Evolutionary conservation across 2,888 invertebrate genomes (phyloP).

Genomic region (Odontothrips loti): DNA sequence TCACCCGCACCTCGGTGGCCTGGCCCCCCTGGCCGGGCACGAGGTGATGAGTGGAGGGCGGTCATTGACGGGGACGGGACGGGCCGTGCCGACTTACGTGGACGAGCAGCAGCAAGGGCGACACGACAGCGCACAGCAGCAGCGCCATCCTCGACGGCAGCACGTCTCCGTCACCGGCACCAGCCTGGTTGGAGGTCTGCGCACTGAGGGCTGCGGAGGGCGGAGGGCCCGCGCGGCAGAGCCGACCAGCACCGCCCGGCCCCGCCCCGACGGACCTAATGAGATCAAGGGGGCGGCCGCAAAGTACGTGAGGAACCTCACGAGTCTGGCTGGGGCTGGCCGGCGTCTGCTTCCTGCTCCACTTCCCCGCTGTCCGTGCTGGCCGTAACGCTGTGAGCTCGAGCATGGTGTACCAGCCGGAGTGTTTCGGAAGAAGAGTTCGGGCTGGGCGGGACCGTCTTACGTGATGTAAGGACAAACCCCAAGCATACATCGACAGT

Average conservation of each 20-base stretch:
- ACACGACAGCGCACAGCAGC: neutral
- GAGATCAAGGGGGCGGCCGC: neutral
- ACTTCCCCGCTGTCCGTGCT: too few relatives aligned
- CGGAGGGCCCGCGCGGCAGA: neutral
- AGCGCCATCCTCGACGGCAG: neutral
- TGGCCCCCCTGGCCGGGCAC: conserved; percentile 40
- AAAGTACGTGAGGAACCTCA: neutral
- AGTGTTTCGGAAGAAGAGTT: too few relatives aligned
- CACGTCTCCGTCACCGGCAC: neutral
- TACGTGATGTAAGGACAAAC: too few relatives aligned
- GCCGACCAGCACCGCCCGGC: neutral
- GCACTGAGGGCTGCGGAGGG: neutral
- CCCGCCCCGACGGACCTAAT: too few relatives aligned
- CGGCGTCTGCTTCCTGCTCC: neutral
- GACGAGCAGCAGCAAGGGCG: neutral
- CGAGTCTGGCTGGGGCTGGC: neutral
- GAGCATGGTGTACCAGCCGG: too few relatives aligned
- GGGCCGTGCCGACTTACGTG: neutral
- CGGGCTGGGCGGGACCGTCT: neutral
- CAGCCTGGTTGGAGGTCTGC: neutral
- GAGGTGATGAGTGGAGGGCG: too few relatives aligned
- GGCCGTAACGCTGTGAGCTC: too few relatives aligned
- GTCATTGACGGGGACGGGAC: too few relatives aligned
- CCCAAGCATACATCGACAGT: neutral
- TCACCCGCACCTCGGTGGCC: conserved; percentile 64